Evolutionary conservation across 2,113 vertebrate species (phyloP).

Genomic region (Struthio camelus): DNA sequence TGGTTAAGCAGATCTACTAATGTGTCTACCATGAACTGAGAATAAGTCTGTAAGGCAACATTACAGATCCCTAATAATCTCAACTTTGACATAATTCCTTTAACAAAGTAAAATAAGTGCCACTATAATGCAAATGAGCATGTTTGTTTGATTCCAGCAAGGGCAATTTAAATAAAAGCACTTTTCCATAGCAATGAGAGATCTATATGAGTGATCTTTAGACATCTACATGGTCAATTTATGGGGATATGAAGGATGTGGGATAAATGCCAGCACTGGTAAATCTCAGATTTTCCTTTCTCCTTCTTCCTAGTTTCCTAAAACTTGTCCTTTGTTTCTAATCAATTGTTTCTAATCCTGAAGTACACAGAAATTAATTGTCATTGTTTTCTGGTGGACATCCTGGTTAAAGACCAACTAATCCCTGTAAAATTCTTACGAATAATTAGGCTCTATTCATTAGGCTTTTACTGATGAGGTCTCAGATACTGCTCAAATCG

Average conservation of each 20-base stretch:
- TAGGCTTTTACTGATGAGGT: background rate
- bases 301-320: background rate
- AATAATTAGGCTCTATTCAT: slow-evolving; percentile 16
- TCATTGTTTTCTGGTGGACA: slow-evolving; percentile 9
- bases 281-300: background rate
- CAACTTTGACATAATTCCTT: background rate
- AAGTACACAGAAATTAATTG: slow-evolving; percentile 22
- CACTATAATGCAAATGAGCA: background rate
- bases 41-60: background rate
- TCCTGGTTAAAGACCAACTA: slow-evolving; percentile 3
- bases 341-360: slow-evolving; percentile 24
- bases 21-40: background rate
- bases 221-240: background rate
- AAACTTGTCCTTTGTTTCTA: background rate
- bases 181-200: background rate
- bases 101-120: background rate
- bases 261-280: background rate
- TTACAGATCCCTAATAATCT: background rate
- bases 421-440: slow-evolving; percentile 7
- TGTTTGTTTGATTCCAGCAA: background rate
- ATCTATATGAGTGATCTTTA: background rate
- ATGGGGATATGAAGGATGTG: background rate
- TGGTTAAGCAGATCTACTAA: background rate
- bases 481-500: background rate
- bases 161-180: background rate